Percentiles rank a stretch among this genome's conserved stretches.
These are phyloP conservation scores for Teleogryllus occipitalis DNA, from an alignment of 1,140 invertebrate species.

Conservation along the genomic window DNA sequence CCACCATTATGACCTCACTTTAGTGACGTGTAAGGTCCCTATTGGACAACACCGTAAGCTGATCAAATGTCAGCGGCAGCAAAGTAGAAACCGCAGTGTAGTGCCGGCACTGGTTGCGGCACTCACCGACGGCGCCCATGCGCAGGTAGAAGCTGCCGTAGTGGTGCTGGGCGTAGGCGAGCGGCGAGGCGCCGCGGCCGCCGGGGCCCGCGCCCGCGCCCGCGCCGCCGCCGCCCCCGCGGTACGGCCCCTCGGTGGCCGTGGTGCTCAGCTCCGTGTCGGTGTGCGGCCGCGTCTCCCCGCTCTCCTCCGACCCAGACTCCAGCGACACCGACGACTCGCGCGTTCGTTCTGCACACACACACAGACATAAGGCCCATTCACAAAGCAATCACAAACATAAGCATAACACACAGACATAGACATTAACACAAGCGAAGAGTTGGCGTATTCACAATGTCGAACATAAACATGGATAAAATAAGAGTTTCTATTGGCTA, in stretches of 20 bases:
- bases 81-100: no score
- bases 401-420: no score
- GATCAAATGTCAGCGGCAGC: no score
- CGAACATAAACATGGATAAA: no score
- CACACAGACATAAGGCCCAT: background rate
- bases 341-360: background rate
- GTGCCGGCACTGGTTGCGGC: no score
- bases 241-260: constrained; percentile 23
- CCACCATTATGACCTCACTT: no score
- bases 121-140: constrained; percentile 82
- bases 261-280: constrained; percentile 28
- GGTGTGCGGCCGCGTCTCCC: constrained; percentile 21
- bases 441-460: no score
- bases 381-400: no score
- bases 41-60: no score
- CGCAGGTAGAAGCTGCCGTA: constrained; percentile 89
- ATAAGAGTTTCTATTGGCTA: no score
- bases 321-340: background rate
- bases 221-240: background rate
- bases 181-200: background rate
- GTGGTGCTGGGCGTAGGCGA: constrained; percentile 32
- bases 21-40: no score
- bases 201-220: background rate
- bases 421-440: no score
- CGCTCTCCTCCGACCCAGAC: constrained; percentile 11